Evolutionary conservation across 2,113 vertebrate genomes (phyloP).

Genomic region (Promerops cafer): DNA sequence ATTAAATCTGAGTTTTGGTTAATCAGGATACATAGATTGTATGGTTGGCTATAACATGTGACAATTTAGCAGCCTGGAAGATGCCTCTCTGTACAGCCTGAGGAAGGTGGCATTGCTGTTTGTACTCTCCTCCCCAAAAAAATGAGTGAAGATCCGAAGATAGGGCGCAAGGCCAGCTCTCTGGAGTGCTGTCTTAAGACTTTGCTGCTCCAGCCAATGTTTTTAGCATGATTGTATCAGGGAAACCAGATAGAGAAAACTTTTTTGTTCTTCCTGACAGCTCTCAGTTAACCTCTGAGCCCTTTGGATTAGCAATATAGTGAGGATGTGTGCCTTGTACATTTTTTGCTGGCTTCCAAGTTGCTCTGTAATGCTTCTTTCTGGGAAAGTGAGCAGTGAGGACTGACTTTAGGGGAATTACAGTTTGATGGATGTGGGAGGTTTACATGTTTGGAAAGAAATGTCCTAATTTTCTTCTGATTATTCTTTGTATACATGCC

Average conservation of each 20-base stretch:
- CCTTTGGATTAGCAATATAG: not conserved
- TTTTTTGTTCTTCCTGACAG: constrained; percentile 6
- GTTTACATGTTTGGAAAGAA: not conserved
- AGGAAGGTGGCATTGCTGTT: not conserved
- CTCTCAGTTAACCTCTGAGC: not conserved
- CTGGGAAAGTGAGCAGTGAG: not conserved
- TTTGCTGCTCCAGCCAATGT: not conserved
- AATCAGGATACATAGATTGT: no score
- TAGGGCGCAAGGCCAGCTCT: not conserved
- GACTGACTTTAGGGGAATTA: not conserved
- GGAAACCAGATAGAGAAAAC: not conserved
- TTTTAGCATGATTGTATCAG: not conserved
- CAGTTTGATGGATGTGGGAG: not conserved
- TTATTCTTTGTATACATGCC: constrained; percentile 24
- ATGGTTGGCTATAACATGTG: not conserved
- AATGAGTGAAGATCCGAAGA: not conserved
- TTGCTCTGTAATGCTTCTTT: not conserved
- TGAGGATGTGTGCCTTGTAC: not conserved
- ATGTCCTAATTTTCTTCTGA: not conserved
- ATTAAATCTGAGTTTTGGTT: not conserved
- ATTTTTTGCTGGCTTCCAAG: not conserved
- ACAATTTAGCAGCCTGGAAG: not conserved
- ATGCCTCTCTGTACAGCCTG: not conserved
- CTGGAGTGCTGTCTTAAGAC: not conserved
- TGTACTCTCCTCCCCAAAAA: not conserved